These are phyloP conservation scores for Atlantisia rogersi DNA, from an alignment of 2,113 vertebrate species.

Conservation along the genomic window DNA sequence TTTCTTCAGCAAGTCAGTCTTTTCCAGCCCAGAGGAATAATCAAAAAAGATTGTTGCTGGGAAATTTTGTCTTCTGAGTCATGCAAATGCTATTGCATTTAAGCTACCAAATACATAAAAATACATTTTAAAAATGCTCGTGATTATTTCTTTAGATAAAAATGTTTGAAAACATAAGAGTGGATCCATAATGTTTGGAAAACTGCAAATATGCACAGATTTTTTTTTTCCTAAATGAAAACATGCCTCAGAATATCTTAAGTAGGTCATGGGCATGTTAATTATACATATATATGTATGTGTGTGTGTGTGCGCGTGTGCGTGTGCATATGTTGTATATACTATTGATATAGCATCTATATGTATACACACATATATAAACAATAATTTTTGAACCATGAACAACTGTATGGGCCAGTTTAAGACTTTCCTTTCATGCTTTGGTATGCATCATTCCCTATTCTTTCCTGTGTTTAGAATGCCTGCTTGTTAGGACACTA, in stretches of 20 bases:
- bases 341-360: background rate
- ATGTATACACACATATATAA: background rate
- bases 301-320: background rate
- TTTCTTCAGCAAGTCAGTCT: background rate
- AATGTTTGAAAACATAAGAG: background rate
- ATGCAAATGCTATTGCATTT: background rate
- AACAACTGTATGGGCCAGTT: background rate
- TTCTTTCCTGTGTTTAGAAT: background rate
- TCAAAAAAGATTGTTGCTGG: background rate
- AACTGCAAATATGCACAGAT: background rate
- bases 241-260: background rate
- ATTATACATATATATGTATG: background rate
- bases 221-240: background rate
- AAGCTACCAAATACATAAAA: background rate
- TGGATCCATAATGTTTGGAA: background rate
- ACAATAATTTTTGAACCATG: background rate
- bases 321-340: too few species aligned
- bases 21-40: background rate
- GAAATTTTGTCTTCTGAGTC: background rate
- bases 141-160: background rate
- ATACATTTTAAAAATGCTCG: accelerated
- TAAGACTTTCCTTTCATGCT: background rate
- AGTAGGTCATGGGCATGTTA: background rate
- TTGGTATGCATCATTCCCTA: background rate
- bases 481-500: background rate